Conservation (phyloP, 2,113 vertebrate genomes). For the Formicarius rufipectus region DNA sequence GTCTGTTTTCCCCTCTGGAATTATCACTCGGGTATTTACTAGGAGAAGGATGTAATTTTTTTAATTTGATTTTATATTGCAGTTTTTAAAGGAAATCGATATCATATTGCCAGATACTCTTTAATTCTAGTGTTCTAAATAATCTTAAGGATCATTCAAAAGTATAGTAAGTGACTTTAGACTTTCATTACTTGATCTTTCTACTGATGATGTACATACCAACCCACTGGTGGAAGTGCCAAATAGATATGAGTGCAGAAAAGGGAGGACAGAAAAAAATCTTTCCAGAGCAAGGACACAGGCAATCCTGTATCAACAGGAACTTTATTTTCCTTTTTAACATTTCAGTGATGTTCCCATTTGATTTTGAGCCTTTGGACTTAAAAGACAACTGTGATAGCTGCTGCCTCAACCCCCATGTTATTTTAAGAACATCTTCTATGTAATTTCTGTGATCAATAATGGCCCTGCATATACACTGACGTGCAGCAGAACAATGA, state of each 20-base stretch:
- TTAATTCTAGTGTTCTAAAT: neutral
- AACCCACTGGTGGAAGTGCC: neutral
- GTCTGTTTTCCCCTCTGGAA: neutral
- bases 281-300: neutral
- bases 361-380: neutral
- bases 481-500: neutral
- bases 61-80: neutral
- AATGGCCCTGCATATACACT: neutral
- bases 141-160: neutral
- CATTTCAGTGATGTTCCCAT: neutral
- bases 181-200: neutral
- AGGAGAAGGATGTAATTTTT: neutral
- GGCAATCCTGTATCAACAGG: neutral
- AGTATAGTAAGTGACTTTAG: neutral
- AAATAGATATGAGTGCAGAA: neutral
- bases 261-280: neutral
- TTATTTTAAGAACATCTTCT: conserved; percentile 44
- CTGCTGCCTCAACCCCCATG: neutral
- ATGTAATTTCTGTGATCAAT: conserved; percentile 41
- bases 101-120: neutral
- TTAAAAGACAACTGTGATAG: conserved; percentile 7
- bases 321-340: neutral
- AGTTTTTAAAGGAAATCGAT: neutral
- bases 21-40: neutral
- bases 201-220: neutral